Evolutionary conservation across 1,140 invertebrate species (phyloP), one percentile per base, ranked within the genome.

Genomic region (Drosophila simulans): DNA sequence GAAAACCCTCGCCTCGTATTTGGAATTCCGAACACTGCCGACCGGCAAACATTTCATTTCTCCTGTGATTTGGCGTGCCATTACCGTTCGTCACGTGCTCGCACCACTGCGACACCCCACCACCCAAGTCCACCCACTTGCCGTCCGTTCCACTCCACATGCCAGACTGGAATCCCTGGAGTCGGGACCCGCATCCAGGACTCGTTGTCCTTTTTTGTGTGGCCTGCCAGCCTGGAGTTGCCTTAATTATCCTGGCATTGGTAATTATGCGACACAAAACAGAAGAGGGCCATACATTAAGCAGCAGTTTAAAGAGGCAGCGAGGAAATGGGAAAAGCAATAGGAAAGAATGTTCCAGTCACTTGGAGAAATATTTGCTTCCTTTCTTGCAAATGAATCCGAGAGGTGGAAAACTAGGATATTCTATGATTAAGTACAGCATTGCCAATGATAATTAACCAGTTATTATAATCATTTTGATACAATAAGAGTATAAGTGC

Each of bases 251-350:
- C 74, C 74, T 59, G 64, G 52, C 57, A 68, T 53, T 66, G 60
- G 74, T 77, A 77, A 77, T 77, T 77, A 77, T 77, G 74, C 73
- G 73, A 69, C 73, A 77, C 55, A 77, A 70, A 77, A 55, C 73
- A 77, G 74, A 76, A 71, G 65, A 40, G 68, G 52, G 46, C 15
- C 66, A 60, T 35, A 71, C 69, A 72, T 72, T 72, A 72, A 60
- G 60, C 55, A 72, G 55, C 66, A 46, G 70, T 70, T 70, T 70
- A 72, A 59, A 72, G 55, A 45, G 51, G 20, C 20, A 20, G 20
- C 12, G 11, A 27, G 43, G 22, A 35, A 66, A 22, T 39, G 46
- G 45, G 8, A 62, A 54, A 20, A 20, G 31, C n/a, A 63, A 22
- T 45, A 17, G 45, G 10, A 25, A 35, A 12, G 34, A 53, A 25